Base-by-base conservation (phyloP, 37 sponge, comb jelly and placozoan species). In the Agelas oroides region DNA sequence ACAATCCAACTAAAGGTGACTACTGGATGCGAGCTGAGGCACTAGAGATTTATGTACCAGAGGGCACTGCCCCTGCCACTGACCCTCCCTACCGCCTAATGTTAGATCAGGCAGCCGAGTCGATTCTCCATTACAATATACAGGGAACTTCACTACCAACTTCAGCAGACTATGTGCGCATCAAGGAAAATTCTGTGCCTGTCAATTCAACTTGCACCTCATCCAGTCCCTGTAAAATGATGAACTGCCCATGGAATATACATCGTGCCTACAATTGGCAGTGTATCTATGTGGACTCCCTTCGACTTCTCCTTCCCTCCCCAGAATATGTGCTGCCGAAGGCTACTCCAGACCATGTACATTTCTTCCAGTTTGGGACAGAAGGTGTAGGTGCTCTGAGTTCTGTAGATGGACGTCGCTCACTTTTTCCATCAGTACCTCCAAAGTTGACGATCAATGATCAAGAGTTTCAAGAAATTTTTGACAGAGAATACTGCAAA, bases 1-100 rank as follows among this genome's bases (percentile, higher is more conserved):
- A 80, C 59, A 68, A 34, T 76, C n/a, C n/a, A n/a, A n/a, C n/a
- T n/a, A n/a, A n/a, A n/a, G 19, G 59, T 20, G 62, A 85, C 41
- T 95, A 86, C 73, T 71, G 84, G 78, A 88, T 95, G 0, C 20
- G 89, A 53, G 86, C 89, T 17, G 89, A 91, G 61, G 91, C 95
- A 15, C 65, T 91, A 34, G 95, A 91, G 55, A 52, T 76, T 15
- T 30, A 87, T 64, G 8, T 53, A 18, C 30, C 28, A 32, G 34
- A 61, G n/a, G n/a, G n/a, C n/a, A n/a, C 75, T 0, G n/a, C n/a
- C n/a, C n/a, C n/a, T n/a, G n/a, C n/a, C n/a, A n/a, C n/a, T n/a
- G n/a, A n/a, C n/a, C n/a, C n/a, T n/a, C 88, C 84, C 24, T 84
- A 82, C 31, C 82, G 76, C 64, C 33, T 21, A 15, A 67, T 71